Conservation (phyloP, 2,113 vertebrate genomes). For the Amblyopsis rosae region DNA sequence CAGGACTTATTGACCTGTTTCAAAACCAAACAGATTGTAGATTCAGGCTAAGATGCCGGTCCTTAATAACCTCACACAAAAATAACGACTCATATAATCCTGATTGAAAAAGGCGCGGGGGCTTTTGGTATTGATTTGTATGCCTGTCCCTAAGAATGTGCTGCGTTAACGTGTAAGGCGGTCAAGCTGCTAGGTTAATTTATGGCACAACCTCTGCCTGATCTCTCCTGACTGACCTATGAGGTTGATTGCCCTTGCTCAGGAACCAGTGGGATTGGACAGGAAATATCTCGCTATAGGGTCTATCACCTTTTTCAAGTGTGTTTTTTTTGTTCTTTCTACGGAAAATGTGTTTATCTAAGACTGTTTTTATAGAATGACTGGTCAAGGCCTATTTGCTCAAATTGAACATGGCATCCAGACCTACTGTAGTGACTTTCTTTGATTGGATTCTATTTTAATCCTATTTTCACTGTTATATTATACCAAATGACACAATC, state of each 20-base stretch:
- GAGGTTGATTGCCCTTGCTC: neutral
- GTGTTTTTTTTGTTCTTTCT: no score
- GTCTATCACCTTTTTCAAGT: no score
- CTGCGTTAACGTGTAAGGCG: conserved; percentile 12
- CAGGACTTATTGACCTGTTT: neutral
- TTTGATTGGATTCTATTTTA: conserved; percentile 12
- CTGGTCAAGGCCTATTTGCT: neutral
- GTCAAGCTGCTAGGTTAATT: conserved; percentile 1
- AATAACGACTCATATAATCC: neutral
- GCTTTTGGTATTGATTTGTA: conserved; percentile 56
- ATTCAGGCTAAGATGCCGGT: no score
- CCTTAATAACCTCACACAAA: no score
- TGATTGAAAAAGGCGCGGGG: conserved; percentile 36
- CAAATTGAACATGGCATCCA: neutral
- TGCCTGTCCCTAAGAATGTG: conserved; percentile 27
- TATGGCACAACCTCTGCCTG: conserved; percentile 3
- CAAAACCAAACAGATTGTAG: no score
- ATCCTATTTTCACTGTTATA: neutral
- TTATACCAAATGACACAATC: neutral
- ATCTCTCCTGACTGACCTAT: conserved; percentile 30
- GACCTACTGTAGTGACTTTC: neutral
- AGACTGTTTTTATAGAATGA: no score
- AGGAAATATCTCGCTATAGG: neutral
- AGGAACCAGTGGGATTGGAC: neutral
- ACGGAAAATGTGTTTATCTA: no score